Conservation (phyloP, 2,113 vertebrate genomes). For the Menura novaehollandiae region DNA sequence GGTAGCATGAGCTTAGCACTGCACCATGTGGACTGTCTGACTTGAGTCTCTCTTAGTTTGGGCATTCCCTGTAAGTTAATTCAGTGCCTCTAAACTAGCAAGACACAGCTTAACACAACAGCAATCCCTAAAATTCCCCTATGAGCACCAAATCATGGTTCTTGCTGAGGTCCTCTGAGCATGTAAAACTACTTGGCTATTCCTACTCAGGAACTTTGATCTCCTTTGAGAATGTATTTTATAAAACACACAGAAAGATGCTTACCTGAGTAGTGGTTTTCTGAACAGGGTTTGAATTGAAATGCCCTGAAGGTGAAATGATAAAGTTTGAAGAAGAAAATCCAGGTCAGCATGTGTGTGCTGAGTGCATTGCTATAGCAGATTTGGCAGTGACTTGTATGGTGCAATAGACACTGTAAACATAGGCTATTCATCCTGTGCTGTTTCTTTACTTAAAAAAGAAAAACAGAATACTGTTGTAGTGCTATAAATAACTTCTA, state of each 20-base stretch:
- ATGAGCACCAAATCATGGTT: background rate
- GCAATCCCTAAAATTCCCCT: accelerated
- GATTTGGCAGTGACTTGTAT: background rate
- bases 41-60: background rate
- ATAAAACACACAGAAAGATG: background rate
- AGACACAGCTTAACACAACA: background rate
- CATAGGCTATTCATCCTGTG: background rate
- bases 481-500: background rate
- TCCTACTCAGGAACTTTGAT: background rate
- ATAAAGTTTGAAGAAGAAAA: background rate
- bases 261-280: background rate
- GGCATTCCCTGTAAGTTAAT: background rate
- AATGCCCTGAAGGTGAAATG: background rate
- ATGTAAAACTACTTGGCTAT: background rate
- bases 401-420: background rate
- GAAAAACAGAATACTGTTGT: background rate
- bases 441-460: background rate
- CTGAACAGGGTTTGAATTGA: background rate
- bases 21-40: background rate
- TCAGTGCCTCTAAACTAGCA: background rate
- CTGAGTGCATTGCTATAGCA: background rate
- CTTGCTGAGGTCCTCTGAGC: background rate
- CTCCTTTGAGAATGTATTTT: background rate
- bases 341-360: background rate
- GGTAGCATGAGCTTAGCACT: background rate